phyloP scores from a whole-genome alignment of 2,888 invertebrate species.

The Himalopsyche japonica region DNA sequence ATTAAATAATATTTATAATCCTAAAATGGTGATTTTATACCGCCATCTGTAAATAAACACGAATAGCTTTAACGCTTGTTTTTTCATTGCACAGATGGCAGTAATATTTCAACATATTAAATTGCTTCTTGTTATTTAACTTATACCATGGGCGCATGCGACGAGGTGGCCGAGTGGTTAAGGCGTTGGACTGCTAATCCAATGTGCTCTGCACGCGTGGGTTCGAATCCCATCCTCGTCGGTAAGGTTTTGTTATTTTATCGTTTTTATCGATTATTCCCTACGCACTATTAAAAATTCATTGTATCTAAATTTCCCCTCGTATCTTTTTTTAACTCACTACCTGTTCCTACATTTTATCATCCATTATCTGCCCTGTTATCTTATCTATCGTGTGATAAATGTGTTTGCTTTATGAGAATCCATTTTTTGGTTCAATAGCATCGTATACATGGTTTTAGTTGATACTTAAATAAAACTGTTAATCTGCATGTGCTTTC shows the following conservation, averaged over 20 bases:
- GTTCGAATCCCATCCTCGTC: slow-evolving; percentile 83
- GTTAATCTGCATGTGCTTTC: background rate
- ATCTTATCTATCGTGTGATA: background rate
- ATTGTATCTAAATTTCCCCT: background rate
- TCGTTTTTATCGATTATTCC: background rate
- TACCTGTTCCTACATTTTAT: background rate
- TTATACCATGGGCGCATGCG: slow-evolving; percentile 43
- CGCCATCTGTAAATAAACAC: background rate
- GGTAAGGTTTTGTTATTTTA: slow-evolving; percentile 46
- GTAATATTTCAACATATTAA: background rate
- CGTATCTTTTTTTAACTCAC: background rate
- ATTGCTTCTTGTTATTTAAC: background rate
- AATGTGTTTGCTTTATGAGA: background rate
- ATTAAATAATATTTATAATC: too few relatives aligned
- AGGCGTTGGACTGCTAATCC: slow-evolving; percentile 86
- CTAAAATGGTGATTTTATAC: too few relatives aligned
- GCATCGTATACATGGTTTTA: background rate
- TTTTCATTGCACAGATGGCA: background rate
- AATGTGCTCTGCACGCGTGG: slow-evolving; percentile 85
- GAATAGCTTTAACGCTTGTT: background rate
- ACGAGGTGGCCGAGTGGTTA: slow-evolving; percentile 87
- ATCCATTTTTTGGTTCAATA: background rate
- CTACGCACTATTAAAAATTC: background rate
- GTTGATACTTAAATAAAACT: background rate
- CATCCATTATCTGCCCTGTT: background rate